Evolutionary conservation across 1,140 invertebrate species (phyloP).

Genomic region (Meloidogyne hapla): DNA sequence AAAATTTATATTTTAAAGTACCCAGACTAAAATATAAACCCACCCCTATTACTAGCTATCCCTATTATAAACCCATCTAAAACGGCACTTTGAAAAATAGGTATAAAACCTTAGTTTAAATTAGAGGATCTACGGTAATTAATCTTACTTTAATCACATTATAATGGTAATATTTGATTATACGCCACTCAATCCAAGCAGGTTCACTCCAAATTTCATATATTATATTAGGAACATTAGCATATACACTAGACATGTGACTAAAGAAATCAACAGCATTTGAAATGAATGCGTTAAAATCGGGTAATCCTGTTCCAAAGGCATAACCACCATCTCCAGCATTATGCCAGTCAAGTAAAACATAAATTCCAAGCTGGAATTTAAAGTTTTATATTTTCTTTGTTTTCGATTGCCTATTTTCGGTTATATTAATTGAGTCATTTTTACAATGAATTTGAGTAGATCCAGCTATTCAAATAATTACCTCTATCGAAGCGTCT

Average conservation of each 20-base stretch:
- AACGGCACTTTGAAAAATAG: no score
- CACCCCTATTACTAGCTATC: no score
- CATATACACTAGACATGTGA: neutral
- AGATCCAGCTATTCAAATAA: no score
- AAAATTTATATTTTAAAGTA: no score
- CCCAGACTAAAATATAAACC: no score
- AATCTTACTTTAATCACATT: neutral
- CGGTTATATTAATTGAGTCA: no score
- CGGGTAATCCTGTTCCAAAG: neutral
- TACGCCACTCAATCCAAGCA: neutral
- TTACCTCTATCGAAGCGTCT: neutral
- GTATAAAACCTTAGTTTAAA: no score
- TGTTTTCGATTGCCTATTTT: no score
- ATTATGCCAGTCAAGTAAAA: neutral
- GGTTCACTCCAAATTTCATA: constrained; percentile 2
- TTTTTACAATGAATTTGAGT: no score
- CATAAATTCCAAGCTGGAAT: neutral
- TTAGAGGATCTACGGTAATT: no score
- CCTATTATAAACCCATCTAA: no score
- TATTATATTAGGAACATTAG: neutral
- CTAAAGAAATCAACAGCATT: neutral
- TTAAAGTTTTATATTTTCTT: no score
- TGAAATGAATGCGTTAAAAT: neutral
- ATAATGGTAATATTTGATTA: neutral
- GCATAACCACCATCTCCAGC: constrained; percentile 1